Conservation (phyloP, 2,113 vertebrate genomes). For the Tor tambroides region DNA sequence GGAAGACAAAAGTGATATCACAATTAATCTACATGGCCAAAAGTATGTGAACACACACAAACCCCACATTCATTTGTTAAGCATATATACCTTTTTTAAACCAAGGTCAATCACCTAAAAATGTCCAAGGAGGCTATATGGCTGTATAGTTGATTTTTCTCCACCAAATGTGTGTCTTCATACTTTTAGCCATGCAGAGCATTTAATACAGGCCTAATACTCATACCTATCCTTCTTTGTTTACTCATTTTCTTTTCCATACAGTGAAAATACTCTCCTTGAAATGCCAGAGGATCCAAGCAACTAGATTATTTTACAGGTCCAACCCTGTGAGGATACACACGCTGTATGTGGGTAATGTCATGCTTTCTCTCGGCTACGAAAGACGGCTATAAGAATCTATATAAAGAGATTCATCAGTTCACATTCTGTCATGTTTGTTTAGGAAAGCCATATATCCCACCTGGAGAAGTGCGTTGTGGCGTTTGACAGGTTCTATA, state of each 20-base stretch:
- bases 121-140: neutral
- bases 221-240: neutral
- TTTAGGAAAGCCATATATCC: conserved; percentile 31
- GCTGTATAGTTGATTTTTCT: neutral
- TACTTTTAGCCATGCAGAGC: neutral
- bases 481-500: conserved; percentile 11
- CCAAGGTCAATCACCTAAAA: neutral
- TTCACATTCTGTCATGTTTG: conserved; percentile 27
- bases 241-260: neutral
- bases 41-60: neutral
- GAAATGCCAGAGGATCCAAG: neutral
- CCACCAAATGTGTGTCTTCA: neutral
- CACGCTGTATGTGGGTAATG: neutral
- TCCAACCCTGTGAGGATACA: neutral
- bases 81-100: neutral
- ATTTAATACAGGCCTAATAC: neutral
- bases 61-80: neutral
- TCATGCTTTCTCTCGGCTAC: neutral
- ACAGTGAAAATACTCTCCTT: neutral
- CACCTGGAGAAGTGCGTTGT: neutral
- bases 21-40: neutral
- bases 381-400: neutral
- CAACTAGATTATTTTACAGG: neutral
- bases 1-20: conserved; percentile 24
- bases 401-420: neutral